Base-by-base conservation (phyloP, 2,113 vertebrate genomes). In the Diglossa brunneiventris region DNA sequence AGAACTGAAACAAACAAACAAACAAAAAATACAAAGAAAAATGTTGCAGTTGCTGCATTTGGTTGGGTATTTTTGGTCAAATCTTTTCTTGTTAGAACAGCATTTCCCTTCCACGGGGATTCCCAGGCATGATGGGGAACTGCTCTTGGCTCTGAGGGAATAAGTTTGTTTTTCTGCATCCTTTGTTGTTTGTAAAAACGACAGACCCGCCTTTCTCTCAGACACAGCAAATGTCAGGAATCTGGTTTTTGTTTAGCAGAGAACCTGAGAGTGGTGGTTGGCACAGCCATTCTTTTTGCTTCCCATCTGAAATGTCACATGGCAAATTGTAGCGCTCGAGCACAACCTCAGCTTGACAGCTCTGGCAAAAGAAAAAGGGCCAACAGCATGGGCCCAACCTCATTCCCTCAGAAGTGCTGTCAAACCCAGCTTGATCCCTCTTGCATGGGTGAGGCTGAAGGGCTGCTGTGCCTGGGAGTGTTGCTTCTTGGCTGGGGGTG, bases 341-440 rank as follows among this genome's bases (percentile, higher is more conserved):
- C 63, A 69, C 82, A 72, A 24, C 87, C 90, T 86, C 90, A 92
- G 88, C 50, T 83, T 94, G 94, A 87, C 78, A 94, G 85, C 50
- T 53, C 92, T 96, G 96, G 96, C 90, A 93, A 44, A 42, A 92
- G 88, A 93, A 95, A 79, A 95, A 95, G 92, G 87, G 82, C 78
- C 62, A 68, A 44, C 78, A 95, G 92, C 50, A 7, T 59, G 89
- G 61, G 52, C 69, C 89, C 72, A 37, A 52, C 73, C 73, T 62
- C 80, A 35, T 77, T 2, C 39, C 74, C 73, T 89, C 94, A 90
- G 83, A 94, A 96, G 61, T 64, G 80, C 76, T 7, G 6, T 89
- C 76, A 89, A 87, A 78, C 52, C 52, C 89, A 77, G 86, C 89
- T 81, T 74, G 89, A 55, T 90, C 44, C 27, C 30, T 47, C 68